Evolutionary conservation across 2,888 invertebrate species (phyloP), one percentile per base, ranked within the genome.

Genomic region (Penaeus monodon): DNA sequence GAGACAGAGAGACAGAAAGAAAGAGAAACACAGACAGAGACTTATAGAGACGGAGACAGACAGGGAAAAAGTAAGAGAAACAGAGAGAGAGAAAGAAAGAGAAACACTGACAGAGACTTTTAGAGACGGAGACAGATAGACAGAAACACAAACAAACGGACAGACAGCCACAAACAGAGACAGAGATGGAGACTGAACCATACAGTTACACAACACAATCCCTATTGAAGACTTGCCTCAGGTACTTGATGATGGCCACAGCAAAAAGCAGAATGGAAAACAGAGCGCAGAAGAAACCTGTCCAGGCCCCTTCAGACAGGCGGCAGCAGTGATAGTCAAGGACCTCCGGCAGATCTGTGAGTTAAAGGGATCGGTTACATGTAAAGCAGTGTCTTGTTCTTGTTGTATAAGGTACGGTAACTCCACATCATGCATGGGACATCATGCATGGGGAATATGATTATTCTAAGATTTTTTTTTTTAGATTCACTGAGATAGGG

Each of bases 201-300:
- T 1, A 44, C 44, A 44, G 33, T 6, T 38, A 38, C 33, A 38
- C 33, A 38, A 57, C 17, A 57, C 57, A 14, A 57, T 0, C 57
- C 57, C 17, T 12, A 20, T 12, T 49, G 12, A 49, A 33, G 24
- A 24, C 78, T 79, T 24, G 78, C 84, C 84, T 84, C 17, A 84
- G 70, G 38, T 84, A 84, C 57, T 84, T 84, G 49, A 84, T 77
- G 68, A 84, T 38, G 24, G 78, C 84, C 78, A 84, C 27, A 29
- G 84, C 77, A 33, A 84, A 49, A 70, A 78, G 78, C 6, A 84
- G 27, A 24, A 63, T 78, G 4, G 84, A 84, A n/a, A n/a, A 68
- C 38, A 84, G 63, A 27, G 78, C 78, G 33, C 77, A 84, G 84
- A 84, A 84, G 70, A 84, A 84, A 14, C 38, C 63, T 12, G 84